Percentiles rank a stretch among this genome's conserved stretches.
These are phyloP conservation scores for Condylura cristata DNA, from an alignment of 2,113 vertebrate genomes.

Conservation along the genomic window DNA sequence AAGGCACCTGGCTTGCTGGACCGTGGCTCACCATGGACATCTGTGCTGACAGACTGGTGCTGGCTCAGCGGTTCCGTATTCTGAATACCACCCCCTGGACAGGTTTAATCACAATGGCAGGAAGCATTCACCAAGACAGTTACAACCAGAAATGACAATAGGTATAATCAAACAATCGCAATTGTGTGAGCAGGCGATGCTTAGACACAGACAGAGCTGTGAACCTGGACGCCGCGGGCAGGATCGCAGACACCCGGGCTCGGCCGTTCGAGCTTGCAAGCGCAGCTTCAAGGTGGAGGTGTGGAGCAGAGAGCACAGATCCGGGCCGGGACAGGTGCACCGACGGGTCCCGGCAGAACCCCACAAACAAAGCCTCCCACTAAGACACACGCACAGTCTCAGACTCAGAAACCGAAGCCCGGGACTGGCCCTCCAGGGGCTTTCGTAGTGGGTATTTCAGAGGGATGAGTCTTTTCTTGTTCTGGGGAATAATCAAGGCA, in stretches of 20 bases:
- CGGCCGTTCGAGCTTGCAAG: background rate
- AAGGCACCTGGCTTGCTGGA: background rate
- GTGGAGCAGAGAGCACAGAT: background rate
- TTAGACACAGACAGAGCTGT: background rate
- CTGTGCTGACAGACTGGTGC: background rate
- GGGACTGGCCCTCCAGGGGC: background rate
- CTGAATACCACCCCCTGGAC: background rate
- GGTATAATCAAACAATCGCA: constrained; percentile 26
- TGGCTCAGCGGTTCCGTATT: background rate
- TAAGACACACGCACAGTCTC: fast-evolving
- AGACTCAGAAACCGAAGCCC: background rate
- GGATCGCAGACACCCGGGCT: background rate
- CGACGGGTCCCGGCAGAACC: background rate
- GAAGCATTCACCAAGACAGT: constrained; percentile 22
- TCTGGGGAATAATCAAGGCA: constrained; percentile 77
- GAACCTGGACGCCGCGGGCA: background rate
- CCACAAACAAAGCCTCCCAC: background rate
- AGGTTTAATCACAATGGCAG: constrained; percentile 32
- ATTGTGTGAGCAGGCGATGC: constrained; percentile 28
- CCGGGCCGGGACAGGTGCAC: too few species aligned
- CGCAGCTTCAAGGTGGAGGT: background rate
- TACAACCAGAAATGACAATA: background rate
- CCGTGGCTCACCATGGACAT: fast-evolving
- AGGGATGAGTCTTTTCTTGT: constrained; percentile 78
- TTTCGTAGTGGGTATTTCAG: background rate